Evolutionary conservation across 2,888 invertebrate species (phyloP), one percentile per base, ranked within the genome.

Genomic region (Archips crataeganus): DNA sequence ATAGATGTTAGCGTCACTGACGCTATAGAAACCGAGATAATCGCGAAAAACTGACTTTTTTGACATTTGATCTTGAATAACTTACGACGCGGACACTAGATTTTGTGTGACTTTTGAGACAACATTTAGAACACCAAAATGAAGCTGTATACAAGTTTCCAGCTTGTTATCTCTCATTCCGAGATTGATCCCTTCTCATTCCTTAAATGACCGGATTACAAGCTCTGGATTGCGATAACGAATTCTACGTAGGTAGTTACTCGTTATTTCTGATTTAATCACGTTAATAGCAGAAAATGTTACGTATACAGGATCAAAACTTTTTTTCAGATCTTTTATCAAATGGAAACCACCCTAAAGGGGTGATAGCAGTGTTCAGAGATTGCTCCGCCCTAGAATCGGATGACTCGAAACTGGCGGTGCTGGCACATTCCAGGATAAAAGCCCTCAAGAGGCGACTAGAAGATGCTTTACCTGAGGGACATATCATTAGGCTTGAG

Each of bases 401-500:
- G 2, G 92, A 91, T 4, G 92, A 95, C 71, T 85, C 90, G 0
- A 91, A 90, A 77, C 76, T 94, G 69, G 81, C 89, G 65, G 80
- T 84, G 6, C 75, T 94, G 75, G 89, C 93, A 2, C 88, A 91
- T 70, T 80, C 84, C 32, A 88, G 94, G 79, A 87, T 92, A 83
- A 89, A 87, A 81, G 85, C 87, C 47, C 84, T 95, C 39, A 92
- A 87, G 81, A 87, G 80, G 71, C 93, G 86, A 78, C 78, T 95
- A 6, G 90, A 92, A 81, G 88, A 90, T 0, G 79, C 83, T 4
- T 81, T 95, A 69, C 95, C 95, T 1, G 85, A 91, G 11, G 90
- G 89, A 49, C 95, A 95, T 80, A 82, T 95, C 65, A 90, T 95
- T 72, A 90, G 88, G 65, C 85, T 95, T 76, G 94, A 95, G 89